These are phyloP conservation scores for Hyles euphorbiae DNA, from an alignment of 1,140 invertebrate genomes.

Conservation along the genomic window DNA sequence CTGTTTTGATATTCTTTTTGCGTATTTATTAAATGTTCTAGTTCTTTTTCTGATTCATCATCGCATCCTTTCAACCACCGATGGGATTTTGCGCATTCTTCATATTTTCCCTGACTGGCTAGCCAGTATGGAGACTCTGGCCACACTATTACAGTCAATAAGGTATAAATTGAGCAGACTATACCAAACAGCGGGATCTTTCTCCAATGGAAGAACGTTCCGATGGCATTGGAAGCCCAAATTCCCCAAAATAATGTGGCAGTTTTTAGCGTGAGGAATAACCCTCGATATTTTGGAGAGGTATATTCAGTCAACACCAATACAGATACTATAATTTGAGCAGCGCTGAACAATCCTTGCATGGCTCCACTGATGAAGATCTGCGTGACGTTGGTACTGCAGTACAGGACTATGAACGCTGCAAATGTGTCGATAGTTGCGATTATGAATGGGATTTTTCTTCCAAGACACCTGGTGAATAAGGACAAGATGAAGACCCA, in stretches of 20 bases:
- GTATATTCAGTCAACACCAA: conserved; percentile 32
- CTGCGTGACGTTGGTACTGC: conserved; percentile 22
- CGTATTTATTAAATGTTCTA: conserved; percentile 22
- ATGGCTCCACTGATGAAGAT: conserved; percentile 31
- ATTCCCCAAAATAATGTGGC: conserved; percentile 38
- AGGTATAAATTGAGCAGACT: conserved; percentile 22
- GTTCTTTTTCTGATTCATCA: conserved; percentile 26
- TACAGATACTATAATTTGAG: conserved; percentile 27
- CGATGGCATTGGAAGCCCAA: conserved; percentile 37
- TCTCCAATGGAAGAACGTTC: conserved; percentile 40
- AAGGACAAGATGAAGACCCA: conserved; percentile 15
- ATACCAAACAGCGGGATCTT: conserved; percentile 35
- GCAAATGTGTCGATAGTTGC: conserved; percentile 8
- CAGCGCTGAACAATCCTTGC: conserved; percentile 27
- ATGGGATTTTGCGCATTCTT: conserved; percentile 25
- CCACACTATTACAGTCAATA: conserved; percentile 22
- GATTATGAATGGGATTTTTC: conserved; percentile 18
- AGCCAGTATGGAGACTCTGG: conserved; percentile 47
- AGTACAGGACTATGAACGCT: conserved; percentile 26
- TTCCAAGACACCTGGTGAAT: conserved; percentile 8
- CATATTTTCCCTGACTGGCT: conserved; percentile 29
- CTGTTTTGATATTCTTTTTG: conserved; percentile 14
- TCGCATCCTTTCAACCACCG: conserved; percentile 32
- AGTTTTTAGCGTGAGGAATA: conserved; percentile 35
- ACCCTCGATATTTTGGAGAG: conserved; percentile 31